phyloP scores from a whole-genome alignment of 2,113 vertebrate genomes.

The Tenrec ecaudatus region DNA sequence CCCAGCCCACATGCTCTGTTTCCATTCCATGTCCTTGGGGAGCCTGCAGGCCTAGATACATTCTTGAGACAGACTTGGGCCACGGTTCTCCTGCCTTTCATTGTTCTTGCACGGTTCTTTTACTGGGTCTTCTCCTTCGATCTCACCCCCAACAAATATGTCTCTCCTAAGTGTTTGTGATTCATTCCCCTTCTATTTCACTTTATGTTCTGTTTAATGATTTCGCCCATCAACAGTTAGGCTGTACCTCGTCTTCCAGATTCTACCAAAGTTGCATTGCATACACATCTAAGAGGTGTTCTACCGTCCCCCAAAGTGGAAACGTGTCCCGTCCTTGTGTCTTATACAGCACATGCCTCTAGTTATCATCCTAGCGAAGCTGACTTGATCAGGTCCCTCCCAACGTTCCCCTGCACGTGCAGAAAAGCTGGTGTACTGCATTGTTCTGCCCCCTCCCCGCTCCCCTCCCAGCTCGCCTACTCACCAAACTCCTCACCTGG shows the following conservation, averaged over 20 bases:
- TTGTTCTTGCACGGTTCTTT: neutral
- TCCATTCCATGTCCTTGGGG: no score
- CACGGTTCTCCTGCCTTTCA: no score
- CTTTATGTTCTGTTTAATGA: neutral
- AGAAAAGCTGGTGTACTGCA: neutral
- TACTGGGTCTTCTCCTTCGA: neutral
- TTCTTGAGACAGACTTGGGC: neutral
- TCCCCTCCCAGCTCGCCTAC: no score
- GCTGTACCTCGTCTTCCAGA: neutral
- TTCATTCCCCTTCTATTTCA: neutral
- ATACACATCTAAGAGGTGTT: neutral
- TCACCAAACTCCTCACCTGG: neutral
- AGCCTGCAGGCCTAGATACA: neutral
- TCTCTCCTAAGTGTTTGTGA: no score
- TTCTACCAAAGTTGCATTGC: no score
- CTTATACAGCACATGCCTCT: neutral
- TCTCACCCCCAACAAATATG: rapidly evolving
- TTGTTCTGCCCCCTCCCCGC: rapidly evolving
- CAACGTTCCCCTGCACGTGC: neutral
- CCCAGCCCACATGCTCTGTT: rapidly evolving
- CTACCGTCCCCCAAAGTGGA: neutral
- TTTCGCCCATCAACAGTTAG: neutral
- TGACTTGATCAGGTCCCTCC: neutral
- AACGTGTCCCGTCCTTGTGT: neutral
- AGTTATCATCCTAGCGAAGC: neutral